Conservation (phyloP, 2,888 invertebrate genomes). For the Vanessa cardui region DNA sequence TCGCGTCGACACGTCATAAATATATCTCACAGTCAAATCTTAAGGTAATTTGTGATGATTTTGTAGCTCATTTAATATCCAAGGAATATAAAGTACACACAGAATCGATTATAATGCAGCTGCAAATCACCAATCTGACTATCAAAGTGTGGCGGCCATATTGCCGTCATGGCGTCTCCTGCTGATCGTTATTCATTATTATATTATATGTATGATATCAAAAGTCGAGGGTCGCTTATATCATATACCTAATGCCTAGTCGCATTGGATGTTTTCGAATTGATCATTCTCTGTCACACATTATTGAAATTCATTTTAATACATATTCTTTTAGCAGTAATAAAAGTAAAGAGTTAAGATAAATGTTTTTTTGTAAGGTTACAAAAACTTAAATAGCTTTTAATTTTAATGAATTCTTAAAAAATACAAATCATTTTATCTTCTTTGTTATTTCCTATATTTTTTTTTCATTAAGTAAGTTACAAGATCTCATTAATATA, state of each 20-base stretch:
- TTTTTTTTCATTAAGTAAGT: no score
- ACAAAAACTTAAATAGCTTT: no score
- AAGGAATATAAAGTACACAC: conserved; percentile 78
- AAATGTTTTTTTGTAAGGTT: no score
- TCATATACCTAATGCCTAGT: not conserved
- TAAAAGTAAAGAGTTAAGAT: no score
- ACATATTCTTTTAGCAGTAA: not conserved
- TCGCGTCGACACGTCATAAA: conserved; percentile 63
- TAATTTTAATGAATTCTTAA: no score
- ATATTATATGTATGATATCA: conserved; percentile 27
- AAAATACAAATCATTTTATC: no score
- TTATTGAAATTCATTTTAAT: not conserved
- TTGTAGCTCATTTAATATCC: conserved; percentile 80
- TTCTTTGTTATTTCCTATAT: no score
- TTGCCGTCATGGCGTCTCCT: conserved; percentile 32
- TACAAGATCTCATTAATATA: no score
- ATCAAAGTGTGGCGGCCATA: conserved; percentile 58
- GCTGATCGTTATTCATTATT: conserved; percentile 35
- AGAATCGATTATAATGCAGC: conserved; percentile 62
- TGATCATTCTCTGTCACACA: not conserved
- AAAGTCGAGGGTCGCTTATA: conserved; percentile 10
- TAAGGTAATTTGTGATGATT: conserved; percentile 81
- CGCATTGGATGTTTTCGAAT: not conserved
- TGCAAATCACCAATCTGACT: conserved; percentile 71
- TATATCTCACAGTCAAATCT: conserved; percentile 80